phyloP scores from a whole-genome alignment of 2,113 vertebrate species.

The Stercorarius parasiticus region DNA sequence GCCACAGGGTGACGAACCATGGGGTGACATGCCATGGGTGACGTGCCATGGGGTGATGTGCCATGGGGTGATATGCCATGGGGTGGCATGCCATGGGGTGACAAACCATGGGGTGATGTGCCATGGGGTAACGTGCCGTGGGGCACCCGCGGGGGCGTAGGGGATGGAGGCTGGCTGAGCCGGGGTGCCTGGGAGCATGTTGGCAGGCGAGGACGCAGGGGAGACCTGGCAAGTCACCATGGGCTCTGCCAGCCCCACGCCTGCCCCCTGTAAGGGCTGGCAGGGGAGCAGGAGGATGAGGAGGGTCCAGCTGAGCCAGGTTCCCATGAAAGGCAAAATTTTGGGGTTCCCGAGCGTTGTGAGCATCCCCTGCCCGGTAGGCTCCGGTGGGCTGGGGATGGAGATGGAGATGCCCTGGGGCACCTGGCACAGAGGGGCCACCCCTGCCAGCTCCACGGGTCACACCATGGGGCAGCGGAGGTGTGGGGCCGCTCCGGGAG shows the following conservation, averaged over 20 bases:
- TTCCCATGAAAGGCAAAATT: background rate
- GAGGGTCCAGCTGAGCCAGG: background rate
- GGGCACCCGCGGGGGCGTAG: background rate
- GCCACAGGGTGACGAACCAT: no score
- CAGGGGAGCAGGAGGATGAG: background rate
- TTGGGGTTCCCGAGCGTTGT: background rate
- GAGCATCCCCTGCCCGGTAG: background rate
- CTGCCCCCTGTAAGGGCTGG: background rate
- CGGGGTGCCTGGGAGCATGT: accelerated
- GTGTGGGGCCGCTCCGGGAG: accelerated
- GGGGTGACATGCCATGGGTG: no score
- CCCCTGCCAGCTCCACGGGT: no score
- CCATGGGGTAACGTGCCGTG: accelerated
- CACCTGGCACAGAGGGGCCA: background rate
- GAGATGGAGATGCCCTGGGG: background rate
- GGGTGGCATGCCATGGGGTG: no score
- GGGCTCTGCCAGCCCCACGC: background rate
- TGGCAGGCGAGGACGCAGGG: background rate
- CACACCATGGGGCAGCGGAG: background rate
- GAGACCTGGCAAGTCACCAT: background rate
- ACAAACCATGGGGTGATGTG: accelerated
- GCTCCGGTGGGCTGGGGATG: background rate
- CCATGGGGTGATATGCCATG: no score
- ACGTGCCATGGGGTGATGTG: no score
- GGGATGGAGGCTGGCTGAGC: background rate